Base-by-base conservation (phyloP, 1,140 invertebrate species). In the Heliothis subflexa region DNA sequence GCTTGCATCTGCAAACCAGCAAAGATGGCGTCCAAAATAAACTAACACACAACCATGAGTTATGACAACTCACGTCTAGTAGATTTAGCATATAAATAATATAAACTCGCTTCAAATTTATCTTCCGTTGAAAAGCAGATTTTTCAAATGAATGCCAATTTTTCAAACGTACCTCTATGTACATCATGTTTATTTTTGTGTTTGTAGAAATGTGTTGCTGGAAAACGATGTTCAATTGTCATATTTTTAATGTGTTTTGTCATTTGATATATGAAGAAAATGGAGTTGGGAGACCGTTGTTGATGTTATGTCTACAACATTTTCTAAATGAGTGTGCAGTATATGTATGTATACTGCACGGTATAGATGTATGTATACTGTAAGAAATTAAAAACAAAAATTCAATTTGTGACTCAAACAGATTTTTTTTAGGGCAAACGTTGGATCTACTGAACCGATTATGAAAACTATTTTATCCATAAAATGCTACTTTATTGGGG, bases 121-220 rank as follows among this genome's bases (percentile, higher is more conserved):
- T 73, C 71, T 25, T 73, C 40, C 16, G 40, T 14, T 40, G 11
- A n/a, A 33, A 49, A 59, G 55, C 5, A 14, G 7, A 61, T 73
- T 59, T 49, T 73, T 73, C 55, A 59, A 49, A 12, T 61, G 16
- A 11, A 61, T 73, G 33, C 40, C 52, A 59, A 73, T 50, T 68
- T 64, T 77, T 66, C 61, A 77, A 77, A 64, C 66, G 59, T 54
- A 59, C 57, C 13, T 59, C n/a, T n/a, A n/a, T n/a, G n/a, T n/a
- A 28, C 13, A 16, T 45, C 13, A 28, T 55, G 25, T 45, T 18
- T 25, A 45, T 73, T 61, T 73, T 73, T 11, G 25, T 57, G 21
- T 25, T 12, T 25, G 21, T 25, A 0, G 21, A 25, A 25, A 4
- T 57, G 55, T 57, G 3, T 57, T 16, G 54, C 45, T 64, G 16